A percentile compares a stretch with the other conserved stretches of the same genome.
Conservation (phyloP, 2,888 invertebrate genomes). For the Acanthococcus lagerstroemiae region DNA sequence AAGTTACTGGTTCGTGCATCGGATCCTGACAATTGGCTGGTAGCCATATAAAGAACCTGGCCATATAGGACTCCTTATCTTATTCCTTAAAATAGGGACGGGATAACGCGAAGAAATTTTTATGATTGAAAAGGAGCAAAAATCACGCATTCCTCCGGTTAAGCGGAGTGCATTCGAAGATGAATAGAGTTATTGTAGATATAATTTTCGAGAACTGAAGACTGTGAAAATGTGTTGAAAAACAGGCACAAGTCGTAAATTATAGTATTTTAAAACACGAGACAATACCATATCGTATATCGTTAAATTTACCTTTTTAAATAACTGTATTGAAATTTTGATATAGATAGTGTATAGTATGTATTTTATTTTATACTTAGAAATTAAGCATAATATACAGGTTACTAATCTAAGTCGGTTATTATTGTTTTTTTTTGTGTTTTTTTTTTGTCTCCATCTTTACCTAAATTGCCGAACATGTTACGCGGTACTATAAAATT, state of each 20-base stretch:
- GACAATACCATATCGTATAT: conserved; percentile 23
- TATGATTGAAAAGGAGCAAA: no score
- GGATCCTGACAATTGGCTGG: no score
- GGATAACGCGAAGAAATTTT: no score
- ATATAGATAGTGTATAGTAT: conserved; percentile 11
- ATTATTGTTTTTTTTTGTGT: background rate
- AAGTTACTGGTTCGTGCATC: no score
- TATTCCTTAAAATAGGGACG: no score
- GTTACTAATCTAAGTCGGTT: conserved; percentile 16
- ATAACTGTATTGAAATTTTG: background rate
- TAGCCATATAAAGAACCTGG: no score
- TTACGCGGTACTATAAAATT: background rate
- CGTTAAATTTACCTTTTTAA: conserved; percentile 14
- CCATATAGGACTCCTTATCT: no score
- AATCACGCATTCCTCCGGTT: no score
- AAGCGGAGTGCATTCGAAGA: no score
- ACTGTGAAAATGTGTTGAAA: conserved; percentile 18
- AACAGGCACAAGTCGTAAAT: background rate
- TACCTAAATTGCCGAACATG: background rate
- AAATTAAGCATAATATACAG: conserved; percentile 14
- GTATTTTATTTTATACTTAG: conserved; percentile 19
- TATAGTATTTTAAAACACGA: conserved; percentile 13
- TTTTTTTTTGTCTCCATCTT: background rate
- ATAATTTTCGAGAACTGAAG: conserved; percentile 29
- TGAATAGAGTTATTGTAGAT: no score